A percentile compares a stretch with the other conserved stretches of the same genome.
phyloP scores from a whole-genome alignment of 92 coral and sea anemone genomes.

The Palythoa grandis region DNA sequence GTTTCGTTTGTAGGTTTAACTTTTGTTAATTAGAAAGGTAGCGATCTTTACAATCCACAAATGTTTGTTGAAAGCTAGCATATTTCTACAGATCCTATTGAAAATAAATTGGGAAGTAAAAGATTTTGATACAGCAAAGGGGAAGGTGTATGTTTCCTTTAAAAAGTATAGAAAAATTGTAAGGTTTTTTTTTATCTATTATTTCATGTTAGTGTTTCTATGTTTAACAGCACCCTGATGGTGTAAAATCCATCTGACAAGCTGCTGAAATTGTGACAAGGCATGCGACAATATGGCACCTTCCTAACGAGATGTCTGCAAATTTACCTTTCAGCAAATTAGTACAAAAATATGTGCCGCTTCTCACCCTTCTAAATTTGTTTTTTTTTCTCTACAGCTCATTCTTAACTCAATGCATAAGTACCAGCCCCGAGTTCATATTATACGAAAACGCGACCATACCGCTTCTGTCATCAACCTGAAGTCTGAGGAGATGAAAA shows the following conservation, averaged over 20 bases:
- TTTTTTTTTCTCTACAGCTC: conserved; percentile 60
- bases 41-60: conserved; percentile 18
- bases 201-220: background rate
- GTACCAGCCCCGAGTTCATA: conserved; percentile 91
- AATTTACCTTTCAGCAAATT: conserved; percentile 50
- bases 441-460: conserved; percentile 90
- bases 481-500: conserved; percentile 84
- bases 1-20: background rate
- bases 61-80: background rate
- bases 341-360: conserved; percentile 31
- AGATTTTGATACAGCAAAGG: background rate
- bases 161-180: background rate
- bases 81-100: background rate
- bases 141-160: background rate
- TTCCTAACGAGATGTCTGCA: conserved; percentile 50
- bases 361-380: background rate
- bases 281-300: conserved; percentile 51
- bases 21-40: conserved; percentile 24
- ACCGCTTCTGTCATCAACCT: conserved; percentile 91
- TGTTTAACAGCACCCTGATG: background rate
- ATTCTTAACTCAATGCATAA: conserved; percentile 97
- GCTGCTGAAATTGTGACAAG: conserved; percentile 44
- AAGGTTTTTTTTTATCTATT: background rate
- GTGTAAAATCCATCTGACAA: conserved; percentile 35
- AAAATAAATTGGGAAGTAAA: background rate